Percentiles rank a stretch among this genome's conserved stretches.
phyloP scores from a whole-genome alignment of 2,113 vertebrate genomes.

The Uria aalge region DNA sequence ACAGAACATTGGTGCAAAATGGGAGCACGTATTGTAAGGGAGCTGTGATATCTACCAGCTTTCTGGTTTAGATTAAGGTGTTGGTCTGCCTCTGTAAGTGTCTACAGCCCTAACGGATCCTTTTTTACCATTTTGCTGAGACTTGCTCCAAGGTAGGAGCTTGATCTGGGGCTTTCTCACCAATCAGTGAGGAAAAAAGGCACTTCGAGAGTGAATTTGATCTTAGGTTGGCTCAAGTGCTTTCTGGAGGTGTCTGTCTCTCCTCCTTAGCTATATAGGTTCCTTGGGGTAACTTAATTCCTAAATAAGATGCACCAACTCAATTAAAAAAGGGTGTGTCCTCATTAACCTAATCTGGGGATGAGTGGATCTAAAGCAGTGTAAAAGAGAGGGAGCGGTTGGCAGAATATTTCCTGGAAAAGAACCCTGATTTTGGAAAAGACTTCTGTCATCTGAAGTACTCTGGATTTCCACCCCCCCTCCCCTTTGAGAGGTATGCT shows the following conservation, averaged over 20 bases:
- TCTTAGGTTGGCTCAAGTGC: not conserved
- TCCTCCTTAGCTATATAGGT: not conserved
- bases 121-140: not conserved
- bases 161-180: not conserved
- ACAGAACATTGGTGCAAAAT: not conserved
- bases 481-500: not conserved
- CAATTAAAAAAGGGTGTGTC: not conserved
- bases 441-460: not conserved
- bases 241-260: not conserved
- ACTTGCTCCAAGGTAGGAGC: not conserved
- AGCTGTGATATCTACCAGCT: not conserved
- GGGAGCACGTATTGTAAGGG: not conserved
- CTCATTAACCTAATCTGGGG: not conserved
- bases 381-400: not conserved
- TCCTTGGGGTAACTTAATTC: not conserved
- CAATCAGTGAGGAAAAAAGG: slow-evolving; percentile 3
- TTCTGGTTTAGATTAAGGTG: not conserved
- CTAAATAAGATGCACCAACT: not conserved
- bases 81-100: not conserved
- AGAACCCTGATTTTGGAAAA: not conserved
- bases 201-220: not conserved
- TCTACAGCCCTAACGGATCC: not conserved
- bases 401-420: not conserved
- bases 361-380: not conserved
- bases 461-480: not conserved